These are phyloP conservation scores for Podarcis cretensis DNA, from an alignment of 2,113 vertebrate genomes.

Conservation along the genomic window DNA sequence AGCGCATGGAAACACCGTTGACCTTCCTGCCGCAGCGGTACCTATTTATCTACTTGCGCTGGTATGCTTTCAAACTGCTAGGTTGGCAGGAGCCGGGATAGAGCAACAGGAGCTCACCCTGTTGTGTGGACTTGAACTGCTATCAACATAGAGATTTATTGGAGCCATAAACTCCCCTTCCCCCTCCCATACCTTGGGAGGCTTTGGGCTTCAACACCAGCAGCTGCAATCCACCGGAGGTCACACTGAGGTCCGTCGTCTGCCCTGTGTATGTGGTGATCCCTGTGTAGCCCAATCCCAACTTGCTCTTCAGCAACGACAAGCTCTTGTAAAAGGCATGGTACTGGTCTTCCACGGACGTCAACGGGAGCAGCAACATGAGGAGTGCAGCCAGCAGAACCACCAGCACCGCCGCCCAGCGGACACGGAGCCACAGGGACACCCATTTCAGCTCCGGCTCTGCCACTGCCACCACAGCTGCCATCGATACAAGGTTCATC, in stretches of 20 bases:
- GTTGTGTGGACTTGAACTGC: no score
- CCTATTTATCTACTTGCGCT: no score
- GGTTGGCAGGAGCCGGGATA: no score
- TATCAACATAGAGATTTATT: no score
- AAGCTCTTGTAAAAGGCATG: constrained; percentile 78
- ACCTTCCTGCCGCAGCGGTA: no score
- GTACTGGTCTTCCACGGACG: constrained; percentile 82
- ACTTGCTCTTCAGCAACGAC: constrained; percentile 78
- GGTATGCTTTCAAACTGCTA: no score
- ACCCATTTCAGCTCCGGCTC: constrained; percentile 80
- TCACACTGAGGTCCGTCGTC: constrained; percentile 85
- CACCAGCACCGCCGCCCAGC: constrained; percentile 82
- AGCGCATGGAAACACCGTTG: no score
- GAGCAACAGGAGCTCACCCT: no score
- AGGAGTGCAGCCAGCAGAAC: constrained; percentile 81
- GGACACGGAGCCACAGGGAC: constrained; percentile 76
- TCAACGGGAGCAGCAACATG: constrained; percentile 82
- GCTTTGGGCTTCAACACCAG: constrained; percentile 83
- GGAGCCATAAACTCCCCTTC: not conserved
- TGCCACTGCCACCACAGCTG: constrained; percentile 51
- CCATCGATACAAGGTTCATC: constrained; percentile 78
- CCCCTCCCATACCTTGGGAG: constrained; percentile 79
- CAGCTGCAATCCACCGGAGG: constrained; percentile 79
- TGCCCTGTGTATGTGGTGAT: constrained; percentile 64
- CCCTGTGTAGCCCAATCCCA: constrained; percentile 59